Conservation (phyloP, 2,797 vertebrate species). For the Natrix natrix region DNA sequence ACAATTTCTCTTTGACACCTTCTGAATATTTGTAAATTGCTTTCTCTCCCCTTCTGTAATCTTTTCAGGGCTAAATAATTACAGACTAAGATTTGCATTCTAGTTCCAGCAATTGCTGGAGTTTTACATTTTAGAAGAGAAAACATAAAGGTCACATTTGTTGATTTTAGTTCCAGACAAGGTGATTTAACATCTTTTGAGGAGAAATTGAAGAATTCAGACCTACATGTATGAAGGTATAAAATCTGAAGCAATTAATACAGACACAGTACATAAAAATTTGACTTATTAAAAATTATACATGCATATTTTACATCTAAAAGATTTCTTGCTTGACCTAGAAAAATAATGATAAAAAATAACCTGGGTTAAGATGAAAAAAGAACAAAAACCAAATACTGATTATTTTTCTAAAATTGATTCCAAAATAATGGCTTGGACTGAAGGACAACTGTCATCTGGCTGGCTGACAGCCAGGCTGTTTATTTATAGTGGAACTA, state of each 20-base stretch:
- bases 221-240: not conserved
- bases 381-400: not conserved
- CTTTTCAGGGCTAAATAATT: conserved; percentile 2
- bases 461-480: not conserved
- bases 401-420: not conserved
- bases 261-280: not conserved
- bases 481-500: not conserved
- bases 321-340: not conserved
- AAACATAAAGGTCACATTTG: not conserved
- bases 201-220: not conserved
- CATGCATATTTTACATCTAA: not conserved
- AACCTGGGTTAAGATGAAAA: not conserved
- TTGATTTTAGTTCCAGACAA: not conserved
- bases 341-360: not conserved
- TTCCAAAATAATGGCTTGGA: not conserved
- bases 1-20: not conserved
- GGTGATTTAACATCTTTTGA: not conserved
- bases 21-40: conserved; percentile 8
- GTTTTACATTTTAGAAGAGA: not conserved
- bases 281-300: not conserved
- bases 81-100: not conserved
- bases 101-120: not conserved
- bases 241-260: not conserved
- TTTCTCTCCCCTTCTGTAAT: not conserved
- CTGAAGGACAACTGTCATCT: not conserved